phyloP scores from a whole-genome alignment of 1,140 invertebrate species.

The Asbolus verrucosus region DNA sequence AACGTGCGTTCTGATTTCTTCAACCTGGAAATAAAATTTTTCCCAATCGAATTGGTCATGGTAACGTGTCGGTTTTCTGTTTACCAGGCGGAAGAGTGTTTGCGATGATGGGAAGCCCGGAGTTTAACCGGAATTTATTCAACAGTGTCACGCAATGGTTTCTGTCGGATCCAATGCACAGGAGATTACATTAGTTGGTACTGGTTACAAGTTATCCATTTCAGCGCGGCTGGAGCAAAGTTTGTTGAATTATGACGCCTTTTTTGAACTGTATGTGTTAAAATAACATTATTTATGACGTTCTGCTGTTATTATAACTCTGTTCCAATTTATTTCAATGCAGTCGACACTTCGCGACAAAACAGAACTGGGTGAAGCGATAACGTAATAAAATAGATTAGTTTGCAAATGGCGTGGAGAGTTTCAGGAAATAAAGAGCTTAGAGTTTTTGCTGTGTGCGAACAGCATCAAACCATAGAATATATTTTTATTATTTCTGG shows the following conservation, averaged over 20 bases:
- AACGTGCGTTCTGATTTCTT: neutral
- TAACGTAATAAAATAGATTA: constrained; percentile 29
- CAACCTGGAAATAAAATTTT: constrained; percentile 8
- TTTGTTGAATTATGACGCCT: too few species aligned
- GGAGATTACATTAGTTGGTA: constrained; percentile 8
- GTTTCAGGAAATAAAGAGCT: constrained; percentile 17
- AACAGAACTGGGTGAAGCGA: constrained; percentile 25
- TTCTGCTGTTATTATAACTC: constrained; percentile 1
- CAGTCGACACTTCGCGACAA: neutral
- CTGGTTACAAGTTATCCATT: too few species aligned
- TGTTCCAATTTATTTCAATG: neutral
- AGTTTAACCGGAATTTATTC: constrained; percentile 38
- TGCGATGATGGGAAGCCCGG: constrained; percentile 34
- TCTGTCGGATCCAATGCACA: constrained; percentile 12
- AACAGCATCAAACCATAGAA: too few species aligned
- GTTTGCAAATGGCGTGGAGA: constrained; percentile 34
- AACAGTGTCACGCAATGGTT: constrained; percentile 27
- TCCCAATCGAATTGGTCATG: neutral
- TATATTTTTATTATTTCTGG: too few species aligned
- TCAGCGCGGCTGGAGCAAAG: too few species aligned
- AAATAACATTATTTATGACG: too few species aligned
- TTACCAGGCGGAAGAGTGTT: constrained; percentile 32
- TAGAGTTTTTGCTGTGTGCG: neutral
- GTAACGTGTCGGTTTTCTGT: constrained; percentile 10
- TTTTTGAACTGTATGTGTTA: too few species aligned